Conservation (phyloP, 2,113 vertebrate genomes). For the Leptobrachium ailaonicum region DNA sequence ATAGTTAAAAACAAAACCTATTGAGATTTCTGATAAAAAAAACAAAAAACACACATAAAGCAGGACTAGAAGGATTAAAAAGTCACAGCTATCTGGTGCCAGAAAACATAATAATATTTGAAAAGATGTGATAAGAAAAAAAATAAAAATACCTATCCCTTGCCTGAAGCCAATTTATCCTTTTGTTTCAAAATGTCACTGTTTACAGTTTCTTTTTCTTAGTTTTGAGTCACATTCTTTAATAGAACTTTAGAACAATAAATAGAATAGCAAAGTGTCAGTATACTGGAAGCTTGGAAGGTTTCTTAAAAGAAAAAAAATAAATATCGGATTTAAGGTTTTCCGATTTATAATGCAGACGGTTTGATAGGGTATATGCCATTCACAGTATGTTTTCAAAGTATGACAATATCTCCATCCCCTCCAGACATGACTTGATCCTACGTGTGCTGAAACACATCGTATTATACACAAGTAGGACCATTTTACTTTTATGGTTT, state of each 20-base stretch:
- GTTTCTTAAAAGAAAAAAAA: too few relatives aligned
- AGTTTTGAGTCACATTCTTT: slow-evolving; percentile 17
- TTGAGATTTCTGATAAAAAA: background rate
- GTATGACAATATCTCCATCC: too few relatives aligned
- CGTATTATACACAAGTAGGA: too few relatives aligned
- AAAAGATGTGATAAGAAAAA: background rate
- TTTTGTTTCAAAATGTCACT: slow-evolving; percentile 32
- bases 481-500: too few relatives aligned
- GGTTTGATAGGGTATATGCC: too few relatives aligned
- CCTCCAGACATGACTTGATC: too few relatives aligned
- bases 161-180: slow-evolving; percentile 22
- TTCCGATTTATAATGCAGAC: too few relatives aligned
- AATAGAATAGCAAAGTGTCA: slow-evolving; percentile 1
- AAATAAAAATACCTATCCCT: slow-evolving; percentile 10
- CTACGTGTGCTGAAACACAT: too few relatives aligned
- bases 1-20: too few relatives aligned
- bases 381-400: too few relatives aligned
- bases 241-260: slow-evolving; percentile 41
- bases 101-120: background rate
- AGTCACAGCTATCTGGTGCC: background rate
- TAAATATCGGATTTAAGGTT: too few relatives aligned
- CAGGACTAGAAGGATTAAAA: background rate
- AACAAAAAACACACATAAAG: background rate
- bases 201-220: background rate
- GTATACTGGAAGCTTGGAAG: slow-evolving; percentile 8